phyloP scores from a whole-genome alignment of 2,888 invertebrate species.

The Baronia brevicornis region DNA sequence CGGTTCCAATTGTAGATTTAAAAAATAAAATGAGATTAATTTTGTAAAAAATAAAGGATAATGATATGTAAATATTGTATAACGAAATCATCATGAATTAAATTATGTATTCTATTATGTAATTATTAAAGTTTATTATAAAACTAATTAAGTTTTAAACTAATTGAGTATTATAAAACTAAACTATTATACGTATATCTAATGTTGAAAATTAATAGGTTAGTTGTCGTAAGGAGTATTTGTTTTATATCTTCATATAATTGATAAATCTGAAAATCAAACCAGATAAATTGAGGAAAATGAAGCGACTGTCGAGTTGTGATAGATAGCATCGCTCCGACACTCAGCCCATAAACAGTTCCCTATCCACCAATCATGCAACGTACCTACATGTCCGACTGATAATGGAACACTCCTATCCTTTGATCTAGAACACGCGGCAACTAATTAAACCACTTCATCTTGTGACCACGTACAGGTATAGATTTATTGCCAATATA shows the following conservation, averaged over 20 bases:
- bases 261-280: slow-evolving; percentile 2
- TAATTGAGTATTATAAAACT: no score
- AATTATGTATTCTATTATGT: no score
- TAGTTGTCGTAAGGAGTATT: no score
- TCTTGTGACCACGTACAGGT: slow-evolving; percentile 30
- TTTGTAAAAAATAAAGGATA: no score
- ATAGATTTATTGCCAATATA: slow-evolving; percentile 44
- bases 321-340: slow-evolving; percentile 47
- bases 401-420: slow-evolving; percentile 47
- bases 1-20: no score
- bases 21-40: no score
- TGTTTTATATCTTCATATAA: neutral
- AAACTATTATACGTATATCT: no score
- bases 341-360: slow-evolving; percentile 52
- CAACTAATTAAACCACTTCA: slow-evolving; percentile 50
- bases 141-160: no score
- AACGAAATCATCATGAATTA: no score
- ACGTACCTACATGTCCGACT: slow-evolving; percentile 42
- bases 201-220: no score
- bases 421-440: slow-evolving; percentile 43
- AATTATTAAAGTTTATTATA: no score
- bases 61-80: no score
- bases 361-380: slow-evolving; percentile 50
- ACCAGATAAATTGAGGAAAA: slow-evolving; percentile 21
- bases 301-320: slow-evolving; percentile 34